phyloP scores from a whole-genome alignment of 64 coral and sea anemone species.

The Pocillopora damicornis region DNA sequence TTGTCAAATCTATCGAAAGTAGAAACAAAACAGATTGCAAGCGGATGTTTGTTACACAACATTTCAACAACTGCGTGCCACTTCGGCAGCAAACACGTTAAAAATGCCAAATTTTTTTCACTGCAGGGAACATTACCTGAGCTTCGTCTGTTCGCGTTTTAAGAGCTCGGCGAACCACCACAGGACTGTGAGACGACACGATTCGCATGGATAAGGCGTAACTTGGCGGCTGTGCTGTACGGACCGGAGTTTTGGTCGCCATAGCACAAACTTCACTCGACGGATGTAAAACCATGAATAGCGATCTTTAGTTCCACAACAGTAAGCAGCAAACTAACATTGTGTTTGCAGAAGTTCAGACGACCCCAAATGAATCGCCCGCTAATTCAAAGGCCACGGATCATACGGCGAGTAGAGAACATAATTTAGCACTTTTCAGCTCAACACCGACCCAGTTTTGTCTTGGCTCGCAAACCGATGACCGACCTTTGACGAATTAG shows the following conservation, averaged over 20 bases:
- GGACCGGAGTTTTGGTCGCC: slow-evolving; percentile 18
- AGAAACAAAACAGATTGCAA: not conserved
- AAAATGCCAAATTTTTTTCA: not conserved
- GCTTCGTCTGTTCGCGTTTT: slow-evolving; percentile 33
- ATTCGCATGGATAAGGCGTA: slow-evolving; percentile 14
- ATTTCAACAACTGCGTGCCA: slow-evolving; percentile 19
- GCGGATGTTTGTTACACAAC: slow-evolving; percentile 8
- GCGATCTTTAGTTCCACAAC: not conserved
- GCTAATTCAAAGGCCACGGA: not conserved
- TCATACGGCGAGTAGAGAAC: not conserved
- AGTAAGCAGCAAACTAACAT: not conserved
- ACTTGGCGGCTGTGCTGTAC: slow-evolving; percentile 5
- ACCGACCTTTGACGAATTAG: slow-evolving; percentile 2
- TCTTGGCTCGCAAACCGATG: not conserved
- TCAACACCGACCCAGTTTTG: not conserved
- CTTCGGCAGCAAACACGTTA: slow-evolving; percentile 19
- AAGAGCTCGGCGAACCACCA: slow-evolving; percentile 33
- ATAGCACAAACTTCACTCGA: not conserved
- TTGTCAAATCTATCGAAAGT: not conserved
- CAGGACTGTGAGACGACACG: slow-evolving; percentile 19
- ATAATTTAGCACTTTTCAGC: not conserved
- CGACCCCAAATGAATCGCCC: not conserved
- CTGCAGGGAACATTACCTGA: slow-evolving; percentile 3
- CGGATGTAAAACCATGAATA: slow-evolving; percentile 27
- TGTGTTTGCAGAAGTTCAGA: too few species aligned